Base-by-base conservation (phyloP, 2,888 invertebrate genomes). In the Drosophila rellima region DNA sequence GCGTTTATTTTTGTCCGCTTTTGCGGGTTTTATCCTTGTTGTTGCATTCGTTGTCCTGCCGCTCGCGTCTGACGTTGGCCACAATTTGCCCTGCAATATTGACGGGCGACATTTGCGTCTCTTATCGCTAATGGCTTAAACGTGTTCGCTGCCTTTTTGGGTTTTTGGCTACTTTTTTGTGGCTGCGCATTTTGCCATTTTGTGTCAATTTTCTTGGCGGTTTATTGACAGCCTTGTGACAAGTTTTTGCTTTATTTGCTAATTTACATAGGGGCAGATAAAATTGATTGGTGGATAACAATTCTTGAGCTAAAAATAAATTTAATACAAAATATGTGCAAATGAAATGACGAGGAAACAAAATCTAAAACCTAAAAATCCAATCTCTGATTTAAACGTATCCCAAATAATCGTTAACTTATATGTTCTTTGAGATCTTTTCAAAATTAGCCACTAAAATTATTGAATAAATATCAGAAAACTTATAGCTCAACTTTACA, bases 101-200 rank as follows among this genome's bases (percentile, higher is more conserved):
- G 85, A 87, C 82, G 83, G 74, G 70, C 66, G 39, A 74, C 79
- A 80, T 75, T 80, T 80, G 72, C 67, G 48, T 61, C 71, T 78
- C 45, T 73, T 50, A 67, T 26, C 81, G 80, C 86, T 85, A 85
- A 85, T 85, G 85, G 85, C 86, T 86, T 83, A 78, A 83, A 78
- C 88, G 66, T 85, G 85, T 85, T 80, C 45, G 47, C 69, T 70
- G 70, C 54, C 70, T 56, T 59, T 78, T 86, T 65, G 57, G 55
- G 56, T 37, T 74, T 79, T 55, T 50, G 39, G 40, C 50, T 4
- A 35, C 31, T 63, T 50, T 31, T 37, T 54, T 50, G 37, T 40
- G 47, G 40, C 37, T 11, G 44, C 47, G n/a, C 35, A 37, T 35
- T 37, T 17, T 40, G 23, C 47, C 44, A 45, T 64, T 78, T 72